These are phyloP conservation scores for Verasper variegatus DNA, from an alignment of 2,113 vertebrate genomes.

Conservation along the genomic window DNA sequence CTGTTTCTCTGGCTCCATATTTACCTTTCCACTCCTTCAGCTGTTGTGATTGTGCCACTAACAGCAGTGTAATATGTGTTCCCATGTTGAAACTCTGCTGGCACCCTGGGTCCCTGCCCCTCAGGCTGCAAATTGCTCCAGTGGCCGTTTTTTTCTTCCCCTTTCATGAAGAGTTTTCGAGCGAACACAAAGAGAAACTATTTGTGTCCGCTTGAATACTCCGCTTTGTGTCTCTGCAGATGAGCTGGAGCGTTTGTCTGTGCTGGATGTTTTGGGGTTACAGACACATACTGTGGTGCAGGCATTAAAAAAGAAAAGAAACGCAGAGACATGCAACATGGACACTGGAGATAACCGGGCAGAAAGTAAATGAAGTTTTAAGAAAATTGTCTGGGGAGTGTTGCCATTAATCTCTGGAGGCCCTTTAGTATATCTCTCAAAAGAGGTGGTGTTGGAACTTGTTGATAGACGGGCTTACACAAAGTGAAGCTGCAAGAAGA, in stretches of 20 bases:
- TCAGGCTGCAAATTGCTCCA: constrained; percentile 45
- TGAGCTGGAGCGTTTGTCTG: constrained; percentile 32
- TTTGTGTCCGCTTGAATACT: constrained; percentile 14
- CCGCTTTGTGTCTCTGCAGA: constrained; percentile 48
- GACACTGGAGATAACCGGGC: constrained; percentile 12
- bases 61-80: constrained; percentile 31
- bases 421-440: constrained; percentile 26
- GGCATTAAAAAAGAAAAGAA: constrained; percentile 1
- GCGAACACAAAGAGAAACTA: constrained; percentile 63
- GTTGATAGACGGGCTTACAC: background rate
- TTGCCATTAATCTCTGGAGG: constrained; percentile 43
- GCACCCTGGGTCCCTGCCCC: constrained; percentile 37
- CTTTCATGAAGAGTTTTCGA: constrained; percentile 59
- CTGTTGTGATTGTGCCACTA: constrained; percentile 23
- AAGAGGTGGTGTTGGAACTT: constrained; percentile 20
- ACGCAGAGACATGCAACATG: constrained; percentile 6
- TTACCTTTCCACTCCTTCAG: constrained; percentile 2
- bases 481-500: too few relatives aligned
- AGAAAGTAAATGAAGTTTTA: constrained; percentile 21
- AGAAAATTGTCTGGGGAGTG: constrained; percentile 21
- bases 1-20: background rate
- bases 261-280: background rate
- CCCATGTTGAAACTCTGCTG: constrained; percentile 19
- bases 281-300: background rate
- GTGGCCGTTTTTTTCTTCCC: constrained; percentile 39